phyloP scores from a whole-genome alignment of 2,113 vertebrate species.

The Spermophilus dauricus region DNA sequence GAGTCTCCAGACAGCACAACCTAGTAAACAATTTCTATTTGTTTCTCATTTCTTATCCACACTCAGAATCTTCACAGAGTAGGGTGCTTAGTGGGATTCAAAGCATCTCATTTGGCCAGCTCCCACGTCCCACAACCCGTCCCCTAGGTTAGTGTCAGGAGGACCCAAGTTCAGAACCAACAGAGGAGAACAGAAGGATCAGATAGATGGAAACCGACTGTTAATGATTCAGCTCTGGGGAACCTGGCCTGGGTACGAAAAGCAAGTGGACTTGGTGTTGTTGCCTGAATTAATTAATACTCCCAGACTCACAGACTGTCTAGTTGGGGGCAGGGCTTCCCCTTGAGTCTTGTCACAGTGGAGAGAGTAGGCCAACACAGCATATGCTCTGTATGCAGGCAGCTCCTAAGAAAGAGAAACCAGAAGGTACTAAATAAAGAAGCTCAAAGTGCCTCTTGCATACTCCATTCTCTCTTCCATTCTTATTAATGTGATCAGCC shows the following conservation, averaged over 20 bases:
- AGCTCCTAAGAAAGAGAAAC: constrained; percentile 6
- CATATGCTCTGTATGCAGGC: not conserved
- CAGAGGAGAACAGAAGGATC: not conserved
- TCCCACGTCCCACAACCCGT: not conserved
- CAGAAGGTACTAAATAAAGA: not conserved
- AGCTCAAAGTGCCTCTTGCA: not conserved
- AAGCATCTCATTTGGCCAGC: not conserved
- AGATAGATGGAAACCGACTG: not conserved
- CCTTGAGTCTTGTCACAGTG: not conserved
- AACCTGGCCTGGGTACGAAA: not conserved
- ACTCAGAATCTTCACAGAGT: not conserved
- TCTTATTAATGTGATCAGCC: not conserved
- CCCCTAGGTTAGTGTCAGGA: not conserved
- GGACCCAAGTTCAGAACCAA: not conserved
- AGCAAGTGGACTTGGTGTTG: not conserved
- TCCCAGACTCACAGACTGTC: not conserved
- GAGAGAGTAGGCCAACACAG: not conserved
- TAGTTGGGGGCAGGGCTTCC: not conserved
- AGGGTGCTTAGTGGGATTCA: not conserved
- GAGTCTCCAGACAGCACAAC: not conserved
- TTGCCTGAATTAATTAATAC: constrained; percentile 2
- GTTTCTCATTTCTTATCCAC: not conserved
- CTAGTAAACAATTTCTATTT: not conserved
- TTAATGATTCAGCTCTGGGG: not conserved
- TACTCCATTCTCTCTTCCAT: not conserved